Conservation (phyloP, 2,113 vertebrate species). For the Oryzias melastigma region DNA sequence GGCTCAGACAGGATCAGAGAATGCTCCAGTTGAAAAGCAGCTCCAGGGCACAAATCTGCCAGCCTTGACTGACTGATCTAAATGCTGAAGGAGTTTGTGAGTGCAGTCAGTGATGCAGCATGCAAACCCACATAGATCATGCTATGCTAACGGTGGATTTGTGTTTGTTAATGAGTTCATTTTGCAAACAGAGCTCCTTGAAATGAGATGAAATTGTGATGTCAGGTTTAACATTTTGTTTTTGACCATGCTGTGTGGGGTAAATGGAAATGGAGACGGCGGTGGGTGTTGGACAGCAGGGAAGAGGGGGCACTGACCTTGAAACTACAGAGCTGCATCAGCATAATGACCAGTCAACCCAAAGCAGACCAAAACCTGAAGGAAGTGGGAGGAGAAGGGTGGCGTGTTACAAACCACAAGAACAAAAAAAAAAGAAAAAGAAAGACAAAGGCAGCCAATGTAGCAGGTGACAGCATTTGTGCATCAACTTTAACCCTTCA, state of each 20-base stretch:
- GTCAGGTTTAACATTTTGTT: too few relatives aligned
- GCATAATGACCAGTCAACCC: conserved; percentile 96
- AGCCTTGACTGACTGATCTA: conserved; percentile 7
- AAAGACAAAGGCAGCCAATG: conserved; percentile 36
- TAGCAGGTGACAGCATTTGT: conserved; percentile 22
- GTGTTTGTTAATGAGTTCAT: too few relatives aligned
- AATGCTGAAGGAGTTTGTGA: conserved; percentile 11
- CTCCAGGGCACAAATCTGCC: conserved; percentile 30
- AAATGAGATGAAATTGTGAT: too few relatives aligned
- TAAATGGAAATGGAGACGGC: conserved; percentile 1
- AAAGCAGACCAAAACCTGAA: conserved; percentile 95
- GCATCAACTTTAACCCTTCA: conserved; percentile 15
- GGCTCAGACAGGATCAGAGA: conserved; percentile 18
- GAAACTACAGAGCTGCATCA: conserved; percentile 99
- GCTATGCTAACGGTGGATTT: too few relatives aligned
- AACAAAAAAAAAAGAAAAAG: conserved; percentile 21
- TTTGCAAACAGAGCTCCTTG: too few relatives aligned
- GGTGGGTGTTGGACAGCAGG: background rate
- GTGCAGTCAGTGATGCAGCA: conserved; percentile 1
- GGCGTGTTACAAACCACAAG: conserved; percentile 51
- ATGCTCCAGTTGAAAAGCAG: conserved; percentile 44
- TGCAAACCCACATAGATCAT: background rate
- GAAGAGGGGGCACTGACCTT: conserved; percentile 91
- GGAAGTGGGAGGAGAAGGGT: conserved; percentile 86
- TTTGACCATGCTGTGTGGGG: conserved; percentile 4